A percentile compares a stretch with the other conserved stretches of the same genome.
Evolutionary conservation across 2,888 invertebrate species (phyloP).

Genomic region (Meghimatium bilineatum): DNA sequence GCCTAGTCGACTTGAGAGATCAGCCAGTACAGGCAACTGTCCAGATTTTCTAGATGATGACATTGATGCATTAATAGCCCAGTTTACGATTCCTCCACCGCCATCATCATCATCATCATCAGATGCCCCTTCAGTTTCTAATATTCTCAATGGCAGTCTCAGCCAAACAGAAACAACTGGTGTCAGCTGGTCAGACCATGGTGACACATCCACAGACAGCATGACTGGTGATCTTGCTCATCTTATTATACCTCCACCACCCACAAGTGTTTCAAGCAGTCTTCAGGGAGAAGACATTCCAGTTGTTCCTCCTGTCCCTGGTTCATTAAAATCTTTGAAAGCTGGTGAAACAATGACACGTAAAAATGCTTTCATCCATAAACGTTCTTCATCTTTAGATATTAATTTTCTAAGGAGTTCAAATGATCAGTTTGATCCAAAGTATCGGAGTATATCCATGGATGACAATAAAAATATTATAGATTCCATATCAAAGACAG

Average conservation of each 20-base stretch:
- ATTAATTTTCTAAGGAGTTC: conserved; percentile 50
- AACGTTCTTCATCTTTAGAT: conserved; percentile 61
- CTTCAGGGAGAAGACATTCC: conserved; percentile 58
- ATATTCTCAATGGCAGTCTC: conserved; percentile 24
- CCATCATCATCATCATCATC: conserved; percentile 64
- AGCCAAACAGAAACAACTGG: conserved; percentile 23
- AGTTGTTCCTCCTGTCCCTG: conserved; percentile 64
- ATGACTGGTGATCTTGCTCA: conserved; percentile 66
- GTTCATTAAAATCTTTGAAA: background rate
- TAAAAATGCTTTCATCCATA: conserved; percentile 48
- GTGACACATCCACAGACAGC: background rate
- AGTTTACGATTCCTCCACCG: conserved; percentile 89
- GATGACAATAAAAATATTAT: conserved; percentile 44
- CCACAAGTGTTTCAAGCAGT: conserved; percentile 57
- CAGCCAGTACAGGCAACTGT: conserved; percentile 66
- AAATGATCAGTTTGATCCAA: conserved; percentile 48
- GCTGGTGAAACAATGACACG: background rate
- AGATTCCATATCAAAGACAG: background rate
- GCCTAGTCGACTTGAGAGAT: conserved; percentile 55
- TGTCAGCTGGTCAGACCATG: background rate
- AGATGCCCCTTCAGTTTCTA: background rate
- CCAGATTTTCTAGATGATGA: conserved; percentile 78
- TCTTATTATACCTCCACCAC: conserved; percentile 71
- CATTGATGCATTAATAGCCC: conserved; percentile 89
- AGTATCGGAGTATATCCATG: conserved; percentile 45